Evolutionary conservation across 2,113 vertebrate species (phyloP).

Genomic region (Grammomys surdaster): DNA sequence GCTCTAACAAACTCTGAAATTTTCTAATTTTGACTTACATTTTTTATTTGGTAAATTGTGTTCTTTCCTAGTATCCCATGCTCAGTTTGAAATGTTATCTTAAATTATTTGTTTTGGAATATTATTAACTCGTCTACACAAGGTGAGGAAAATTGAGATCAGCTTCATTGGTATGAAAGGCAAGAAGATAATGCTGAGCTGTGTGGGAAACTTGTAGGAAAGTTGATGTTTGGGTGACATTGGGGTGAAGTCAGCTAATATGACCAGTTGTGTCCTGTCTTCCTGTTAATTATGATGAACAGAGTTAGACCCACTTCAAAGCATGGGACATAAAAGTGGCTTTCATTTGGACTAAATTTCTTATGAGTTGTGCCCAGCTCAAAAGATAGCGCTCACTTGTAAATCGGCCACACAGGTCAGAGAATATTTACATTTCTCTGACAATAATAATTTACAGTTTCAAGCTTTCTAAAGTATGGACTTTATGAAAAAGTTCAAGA

Average conservation of each 20-base stretch:
- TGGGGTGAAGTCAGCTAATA: neutral
- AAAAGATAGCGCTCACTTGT: neutral
- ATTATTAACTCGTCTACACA: neutral
- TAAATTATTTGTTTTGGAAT: neutral
- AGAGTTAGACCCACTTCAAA: neutral
- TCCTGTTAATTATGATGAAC: neutral
- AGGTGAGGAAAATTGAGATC: neutral
- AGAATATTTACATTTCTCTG: neutral
- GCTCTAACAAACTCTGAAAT: neutral
- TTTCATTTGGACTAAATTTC: neutral
- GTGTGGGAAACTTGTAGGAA: neutral
- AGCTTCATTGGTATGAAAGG: neutral
- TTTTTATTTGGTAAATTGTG: neutral
- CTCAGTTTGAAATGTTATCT: neutral
- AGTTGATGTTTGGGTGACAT: too few species aligned
- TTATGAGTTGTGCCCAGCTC: neutral
- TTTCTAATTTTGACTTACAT: neutral
- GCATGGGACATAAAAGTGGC: neutral
- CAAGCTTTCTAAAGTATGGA: neutral
- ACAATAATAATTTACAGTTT: neutral
- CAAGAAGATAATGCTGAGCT: neutral
- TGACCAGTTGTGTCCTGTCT: neutral
- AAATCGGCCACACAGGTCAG: neutral
- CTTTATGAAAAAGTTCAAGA: neutral
- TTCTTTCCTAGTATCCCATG: neutral